Evolutionary conservation across 1,140 invertebrate genomes (phyloP).

Genomic region (Bombus vancouverensis): DNA sequence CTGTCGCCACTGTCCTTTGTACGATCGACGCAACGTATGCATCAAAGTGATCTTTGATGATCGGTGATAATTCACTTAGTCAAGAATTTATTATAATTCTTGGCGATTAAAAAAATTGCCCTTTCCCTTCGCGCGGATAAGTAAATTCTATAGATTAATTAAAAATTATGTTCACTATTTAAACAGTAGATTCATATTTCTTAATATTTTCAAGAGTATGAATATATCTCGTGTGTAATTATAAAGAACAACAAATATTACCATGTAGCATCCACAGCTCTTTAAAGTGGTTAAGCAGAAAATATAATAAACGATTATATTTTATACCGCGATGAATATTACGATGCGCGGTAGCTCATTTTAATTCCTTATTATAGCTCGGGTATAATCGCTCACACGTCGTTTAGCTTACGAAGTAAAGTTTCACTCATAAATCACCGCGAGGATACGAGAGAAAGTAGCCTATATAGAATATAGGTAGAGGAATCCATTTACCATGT

Average conservation of each 20-base stretch:
- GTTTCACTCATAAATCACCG: conserved; percentile 33
- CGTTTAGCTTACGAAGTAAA: conserved; percentile 22
- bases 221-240: too few relatives aligned
- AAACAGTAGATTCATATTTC: background rate
- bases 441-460: conserved; percentile 15
- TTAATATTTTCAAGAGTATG: background rate
- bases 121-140: background rate
- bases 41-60: background rate
- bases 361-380: conserved; percentile 25
- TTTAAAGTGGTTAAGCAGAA: background rate
- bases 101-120: background rate
- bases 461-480: background rate
- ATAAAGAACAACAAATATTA: too few relatives aligned
- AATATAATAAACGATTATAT: background rate
- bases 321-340: background rate
- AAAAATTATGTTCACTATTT: background rate
- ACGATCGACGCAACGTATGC: too few relatives aligned
- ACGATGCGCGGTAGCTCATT: background rate
- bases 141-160: background rate
- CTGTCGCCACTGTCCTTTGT: background rate
- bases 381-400: conserved; percentile 24
- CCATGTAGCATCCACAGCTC: background rate
- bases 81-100: too few relatives aligned
- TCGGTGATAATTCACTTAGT: conserved; percentile 5
- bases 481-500: conserved; percentile 33